Conservation (phyloP, 2,113 vertebrate genomes). For the Columbina picui region DNA sequence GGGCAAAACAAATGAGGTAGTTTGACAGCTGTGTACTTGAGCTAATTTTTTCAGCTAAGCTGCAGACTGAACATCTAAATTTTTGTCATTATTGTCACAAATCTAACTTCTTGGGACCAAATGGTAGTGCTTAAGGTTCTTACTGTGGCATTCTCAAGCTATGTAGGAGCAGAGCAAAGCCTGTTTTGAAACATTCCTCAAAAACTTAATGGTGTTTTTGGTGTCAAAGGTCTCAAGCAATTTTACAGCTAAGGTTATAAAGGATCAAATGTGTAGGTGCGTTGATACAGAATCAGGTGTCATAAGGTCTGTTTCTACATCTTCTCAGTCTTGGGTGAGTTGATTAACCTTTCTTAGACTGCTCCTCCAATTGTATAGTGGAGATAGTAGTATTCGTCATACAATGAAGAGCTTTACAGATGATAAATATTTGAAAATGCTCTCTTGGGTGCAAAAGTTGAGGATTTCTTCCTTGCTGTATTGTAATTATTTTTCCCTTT, state of each 20-base stretch:
- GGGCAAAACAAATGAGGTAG: neutral
- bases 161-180: rapidly evolving
- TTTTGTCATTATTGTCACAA: neutral
- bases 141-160: neutral
- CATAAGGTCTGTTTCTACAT: neutral
- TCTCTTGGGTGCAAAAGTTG: neutral
- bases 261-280: neutral
- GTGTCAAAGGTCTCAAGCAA: neutral
- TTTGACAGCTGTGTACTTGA: neutral
- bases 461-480: neutral
- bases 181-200: neutral
- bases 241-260: neutral
- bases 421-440: neutral
- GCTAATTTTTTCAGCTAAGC: neutral
- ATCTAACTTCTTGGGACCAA: neutral
- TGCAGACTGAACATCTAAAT: neutral
- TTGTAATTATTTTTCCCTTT: neutral
- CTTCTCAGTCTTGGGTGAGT: neutral
- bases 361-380: neutral
- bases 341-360: neutral
- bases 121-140: neutral
- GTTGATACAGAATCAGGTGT: neutral
- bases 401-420: neutral
- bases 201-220: neutral
- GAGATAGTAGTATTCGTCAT: neutral